Conservation (phyloP, 2,888 invertebrate genomes). For the Chydorus sphaericus region DNA sequence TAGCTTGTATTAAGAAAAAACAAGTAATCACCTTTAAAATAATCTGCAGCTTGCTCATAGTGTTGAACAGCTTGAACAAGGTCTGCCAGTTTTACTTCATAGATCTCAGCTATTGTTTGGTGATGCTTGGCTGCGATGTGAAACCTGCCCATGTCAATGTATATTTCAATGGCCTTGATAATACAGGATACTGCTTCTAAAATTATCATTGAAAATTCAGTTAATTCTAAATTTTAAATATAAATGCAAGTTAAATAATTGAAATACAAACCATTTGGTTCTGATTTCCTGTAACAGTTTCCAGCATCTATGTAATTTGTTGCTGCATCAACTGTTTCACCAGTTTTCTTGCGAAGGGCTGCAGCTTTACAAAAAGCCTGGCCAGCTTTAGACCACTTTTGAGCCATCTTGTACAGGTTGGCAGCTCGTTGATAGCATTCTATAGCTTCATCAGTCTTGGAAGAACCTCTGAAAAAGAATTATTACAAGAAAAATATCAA, state of each 20-base stretch:
- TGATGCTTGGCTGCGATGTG: slow-evolving; percentile 97
- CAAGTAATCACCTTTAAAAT: slow-evolving; percentile 38
- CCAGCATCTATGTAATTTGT: slow-evolving; percentile 92
- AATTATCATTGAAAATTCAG: slow-evolving; percentile 17
- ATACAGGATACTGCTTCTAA: slow-evolving; percentile 77
- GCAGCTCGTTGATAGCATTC: slow-evolving; percentile 93
- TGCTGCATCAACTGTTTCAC: slow-evolving; percentile 88
- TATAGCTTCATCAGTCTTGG: slow-evolving; percentile 86
- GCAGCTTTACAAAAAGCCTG: slow-evolving; percentile 89
- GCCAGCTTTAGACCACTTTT: slow-evolving; percentile 92
- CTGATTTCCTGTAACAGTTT: slow-evolving; percentile 85
- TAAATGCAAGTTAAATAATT: neutral
- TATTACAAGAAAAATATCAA: slow-evolving; percentile 1
- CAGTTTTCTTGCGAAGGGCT: slow-evolving; percentile 68
- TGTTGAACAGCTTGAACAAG: slow-evolving; percentile 78
- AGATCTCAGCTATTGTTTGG: slow-evolving; percentile 83
- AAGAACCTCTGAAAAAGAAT: slow-evolving; percentile 39
- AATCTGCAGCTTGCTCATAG: slow-evolving; percentile 84
- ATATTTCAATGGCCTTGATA: slow-evolving; percentile 87
- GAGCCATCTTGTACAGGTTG: slow-evolving; percentile 96
- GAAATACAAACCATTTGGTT: slow-evolving; percentile 49
- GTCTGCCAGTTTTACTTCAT: slow-evolving; percentile 79
- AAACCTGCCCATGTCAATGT: slow-evolving; percentile 96
- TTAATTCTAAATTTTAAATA: neutral
- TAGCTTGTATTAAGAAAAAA: neutral